Evolutionary conservation across 2,797 vertebrate genomes (phyloP), one percentile per base, ranked within the genome.

Genomic region (Pogoniulus pusillus): DNA sequence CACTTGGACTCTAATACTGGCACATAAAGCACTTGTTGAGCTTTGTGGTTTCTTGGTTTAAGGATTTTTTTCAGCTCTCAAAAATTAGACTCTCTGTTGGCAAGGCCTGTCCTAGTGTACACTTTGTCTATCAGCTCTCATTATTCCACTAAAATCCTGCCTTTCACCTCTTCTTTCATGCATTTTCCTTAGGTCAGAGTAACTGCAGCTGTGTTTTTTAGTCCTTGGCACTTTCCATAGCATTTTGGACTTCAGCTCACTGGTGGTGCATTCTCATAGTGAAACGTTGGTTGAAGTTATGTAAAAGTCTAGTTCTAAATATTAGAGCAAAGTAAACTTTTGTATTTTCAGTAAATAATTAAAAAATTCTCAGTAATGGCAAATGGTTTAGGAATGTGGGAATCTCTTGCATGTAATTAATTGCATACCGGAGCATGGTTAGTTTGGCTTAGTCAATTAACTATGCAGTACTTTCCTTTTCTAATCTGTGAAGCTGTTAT

Each of bases 41-140:
- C 58, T 88, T 73, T 82, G 85, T 82, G 77, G 54, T 90, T 91
- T 89, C 81, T 85, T 87, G 51, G 30, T 86, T 90, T 92, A 23
- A 24, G 1, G 0, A 29, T 76, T 54, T 75, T 68, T 54, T 80
- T 43, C 10, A 79, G 0, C 60, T 85, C 55, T 84, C 54, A 88
- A 86, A 84, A 88, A 73, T 64, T 49, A 82, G 86, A 41, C 30
- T 34, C 49, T 15, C 13, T 7, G 8, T 53, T 83, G 77, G 60
- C 74, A 88, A 73, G 82, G 58, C 65, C 51, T 94, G 29, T 73
- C 45, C 60, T 79, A 43, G n/a, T 60, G 11, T 84, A 71, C 69
- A 39, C 45, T 91, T 57, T 60, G 57, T 65, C 60, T 51, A 32
- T 72, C 73, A 84, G 54, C 60, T 82, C 51, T 74, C 88, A 64